phyloP scores from a whole-genome alignment of 2,113 vertebrate genomes.

The Vireo altiloquus region DNA sequence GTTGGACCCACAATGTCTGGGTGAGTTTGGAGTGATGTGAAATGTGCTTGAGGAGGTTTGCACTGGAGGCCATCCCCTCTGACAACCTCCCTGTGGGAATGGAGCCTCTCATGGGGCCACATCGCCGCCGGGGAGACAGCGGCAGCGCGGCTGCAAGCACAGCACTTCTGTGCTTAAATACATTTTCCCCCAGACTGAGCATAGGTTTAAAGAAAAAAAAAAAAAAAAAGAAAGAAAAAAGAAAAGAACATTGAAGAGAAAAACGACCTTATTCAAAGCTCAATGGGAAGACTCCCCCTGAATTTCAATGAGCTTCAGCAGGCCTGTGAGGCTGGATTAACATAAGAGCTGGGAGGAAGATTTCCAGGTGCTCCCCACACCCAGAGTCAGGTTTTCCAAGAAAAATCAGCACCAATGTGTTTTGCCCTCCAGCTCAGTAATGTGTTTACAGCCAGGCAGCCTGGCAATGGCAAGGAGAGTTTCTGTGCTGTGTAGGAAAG shows the following conservation, averaged over 20 bases:
- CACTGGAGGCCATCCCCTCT: background rate
- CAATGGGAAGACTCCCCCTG: background rate
- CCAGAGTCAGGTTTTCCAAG: conserved; percentile 15
- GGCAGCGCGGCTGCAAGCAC: rapidly evolving
- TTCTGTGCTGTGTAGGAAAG: conserved; percentile 8
- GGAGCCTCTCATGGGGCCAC: background rate
- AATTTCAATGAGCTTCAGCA: conserved; percentile 22
- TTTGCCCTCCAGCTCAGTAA: background rate
- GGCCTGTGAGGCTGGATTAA: background rate
- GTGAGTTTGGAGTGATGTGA: rapidly evolving
- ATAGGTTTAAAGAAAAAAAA: background rate
- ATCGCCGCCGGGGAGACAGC: background rate
- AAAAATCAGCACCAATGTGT: background rate
- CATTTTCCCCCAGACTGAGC: conserved; percentile 10
- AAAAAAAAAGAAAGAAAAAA: background rate
- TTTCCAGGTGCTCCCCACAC: conserved; percentile 40
- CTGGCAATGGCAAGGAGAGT: background rate
- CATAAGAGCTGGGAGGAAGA: background rate
- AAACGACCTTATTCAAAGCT: conserved; percentile 1
- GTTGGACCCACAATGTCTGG: rapidly evolving
- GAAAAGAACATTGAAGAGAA: background rate
- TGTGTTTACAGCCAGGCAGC: background rate
- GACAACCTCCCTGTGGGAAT: background rate
- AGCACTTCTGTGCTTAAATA: conserved; percentile 7
- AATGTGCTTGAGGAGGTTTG: background rate